Conservation (phyloP, 1,140 invertebrate genomes). For the Drosophila virilis region DNA sequence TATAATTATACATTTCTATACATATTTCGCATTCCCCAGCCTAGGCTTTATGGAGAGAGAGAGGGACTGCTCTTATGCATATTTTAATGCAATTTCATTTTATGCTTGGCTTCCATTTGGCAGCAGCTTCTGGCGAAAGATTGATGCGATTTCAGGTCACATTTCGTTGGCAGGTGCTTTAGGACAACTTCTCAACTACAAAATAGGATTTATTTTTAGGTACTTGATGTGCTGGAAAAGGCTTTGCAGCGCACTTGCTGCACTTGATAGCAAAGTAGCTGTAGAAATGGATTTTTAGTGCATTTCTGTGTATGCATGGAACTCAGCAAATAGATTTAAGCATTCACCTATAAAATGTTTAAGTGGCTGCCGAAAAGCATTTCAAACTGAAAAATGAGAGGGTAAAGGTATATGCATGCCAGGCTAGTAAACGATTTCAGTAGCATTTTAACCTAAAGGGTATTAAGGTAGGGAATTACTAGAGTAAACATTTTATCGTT, state of each 20-base stretch:
- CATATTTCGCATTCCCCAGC: not conserved
- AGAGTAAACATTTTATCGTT: too few relatives aligned
- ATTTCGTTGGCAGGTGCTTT: slow-evolving; percentile 19
- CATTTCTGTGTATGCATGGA: too few relatives aligned
- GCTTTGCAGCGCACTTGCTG: not conserved
- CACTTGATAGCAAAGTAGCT: slow-evolving; percentile 8
- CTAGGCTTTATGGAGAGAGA: not conserved
- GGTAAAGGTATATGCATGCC: too few relatives aligned
- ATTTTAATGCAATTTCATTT: slow-evolving; percentile 48
- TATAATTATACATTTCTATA: slow-evolving; percentile 39
- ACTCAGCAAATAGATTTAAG: not conserved
- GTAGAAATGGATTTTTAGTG: not conserved
- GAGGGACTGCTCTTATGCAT: not conserved
- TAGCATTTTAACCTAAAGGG: too few relatives aligned
- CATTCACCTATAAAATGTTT: not conserved
- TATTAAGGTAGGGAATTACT: too few relatives aligned
- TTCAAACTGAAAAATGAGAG: not conserved
- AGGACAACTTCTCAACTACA: slow-evolving; percentile 12
- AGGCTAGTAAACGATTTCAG: too few relatives aligned
- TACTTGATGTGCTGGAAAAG: not conserved
- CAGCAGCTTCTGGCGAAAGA: slow-evolving; percentile 13
- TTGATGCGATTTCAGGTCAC: slow-evolving; percentile 42
- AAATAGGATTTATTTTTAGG: slow-evolving; percentile 25
- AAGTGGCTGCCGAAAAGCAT: not conserved
- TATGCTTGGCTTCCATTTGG: slow-evolving; percentile 32